Base-by-base conservation (phyloP, 2,113 vertebrate genomes). In the Microcebus griseorufus region DNA sequence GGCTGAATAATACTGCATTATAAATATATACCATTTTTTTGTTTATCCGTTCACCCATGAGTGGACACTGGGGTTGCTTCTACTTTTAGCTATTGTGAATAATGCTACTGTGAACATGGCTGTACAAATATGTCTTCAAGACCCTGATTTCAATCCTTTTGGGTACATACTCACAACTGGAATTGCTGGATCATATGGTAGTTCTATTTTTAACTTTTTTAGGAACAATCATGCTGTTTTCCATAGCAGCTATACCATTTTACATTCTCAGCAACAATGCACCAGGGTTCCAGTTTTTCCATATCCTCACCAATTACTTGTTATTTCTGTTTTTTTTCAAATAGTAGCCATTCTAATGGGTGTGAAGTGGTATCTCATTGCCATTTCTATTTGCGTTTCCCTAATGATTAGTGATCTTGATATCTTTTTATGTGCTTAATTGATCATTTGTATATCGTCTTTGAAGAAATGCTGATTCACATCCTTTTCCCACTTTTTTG, bases 331-430 rank as follows among this genome's bases (percentile, higher is more conserved):
- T 13, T 75, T 93, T 82, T 90, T 75, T 8, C 13, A 55, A 76
- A n/a, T 51, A 34, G 20, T 64, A 14, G 10, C 8, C 42, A 48
- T 88, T 76, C 87, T 91, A 6, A 42, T 67, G 65, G 48, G 34
- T 91, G 2, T 29, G n/a, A 39, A n/a, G 10, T 62, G 32, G 5
- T 53, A 17, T 11, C 42, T 76, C 45, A 22, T 39, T 55, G 4
- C 67, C 14, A 27, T 83, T 96, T 70, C 20, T 27, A 80, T 90
- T 70, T 92, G 55, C 55, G 73, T 89, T 76, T 94, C 65, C 80
- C 25, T 92, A 39, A 79, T 79, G 29, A 55, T n/a, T 51, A 42
- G 16, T 89, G 72, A 42, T 45, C 37, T 4, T 48, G 73, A 70
- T 25, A 53, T 92, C 32, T 45, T 93, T 62, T 69, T 32, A 55